Evolutionary conservation across 2,888 invertebrate species (phyloP).

Genomic region (Hypomecis atomaria): DNA sequence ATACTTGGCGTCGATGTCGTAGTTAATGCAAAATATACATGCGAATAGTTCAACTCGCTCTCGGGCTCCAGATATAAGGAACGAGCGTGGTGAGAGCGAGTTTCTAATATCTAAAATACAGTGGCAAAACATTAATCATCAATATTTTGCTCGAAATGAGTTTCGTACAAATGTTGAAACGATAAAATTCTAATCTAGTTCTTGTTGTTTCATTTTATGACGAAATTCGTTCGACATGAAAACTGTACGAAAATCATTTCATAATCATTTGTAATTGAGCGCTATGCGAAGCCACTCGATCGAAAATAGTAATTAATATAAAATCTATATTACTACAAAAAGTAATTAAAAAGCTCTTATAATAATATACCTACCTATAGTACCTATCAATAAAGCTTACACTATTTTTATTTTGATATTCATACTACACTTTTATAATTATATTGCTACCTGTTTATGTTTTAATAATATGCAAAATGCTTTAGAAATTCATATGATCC

Average conservation of each 20-base stretch:
- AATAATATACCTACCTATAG: constrained; percentile 4
- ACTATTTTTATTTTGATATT: not conserved
- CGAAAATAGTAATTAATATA: constrained; percentile 37
- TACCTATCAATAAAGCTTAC: not conserved
- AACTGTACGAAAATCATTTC: constrained; percentile 42
- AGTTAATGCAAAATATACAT: constrained; percentile 39
- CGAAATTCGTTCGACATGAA: constrained; percentile 2
- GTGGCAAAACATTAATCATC: constrained; percentile 31
- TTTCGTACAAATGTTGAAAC: constrained; percentile 14
- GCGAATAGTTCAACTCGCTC: constrained; percentile 43
- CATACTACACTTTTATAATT: not conserved
- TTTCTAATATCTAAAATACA: constrained; percentile 40
- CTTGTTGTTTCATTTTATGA: not conserved
- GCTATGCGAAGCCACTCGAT: constrained; percentile 58
- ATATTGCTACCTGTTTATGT: not conserved
- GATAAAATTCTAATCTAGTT: not conserved
- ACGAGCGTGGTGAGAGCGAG: constrained; percentile 45
- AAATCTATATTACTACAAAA: constrained; percentile 26
- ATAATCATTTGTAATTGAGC: constrained; percentile 43
- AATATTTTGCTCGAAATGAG: constrained; percentile 20
- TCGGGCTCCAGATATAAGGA: constrained; percentile 20
- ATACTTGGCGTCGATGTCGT: constrained; percentile 42
- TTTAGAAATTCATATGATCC: constrained; percentile 34
- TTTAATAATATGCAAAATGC: not conserved
- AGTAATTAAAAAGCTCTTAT: constrained; percentile 40